A percentile compares a stretch with the other conserved stretches of the same genome.
phyloP scores from a whole-genome alignment of 2,888 invertebrate species.

The Diachrysia chrysitis region DNA sequence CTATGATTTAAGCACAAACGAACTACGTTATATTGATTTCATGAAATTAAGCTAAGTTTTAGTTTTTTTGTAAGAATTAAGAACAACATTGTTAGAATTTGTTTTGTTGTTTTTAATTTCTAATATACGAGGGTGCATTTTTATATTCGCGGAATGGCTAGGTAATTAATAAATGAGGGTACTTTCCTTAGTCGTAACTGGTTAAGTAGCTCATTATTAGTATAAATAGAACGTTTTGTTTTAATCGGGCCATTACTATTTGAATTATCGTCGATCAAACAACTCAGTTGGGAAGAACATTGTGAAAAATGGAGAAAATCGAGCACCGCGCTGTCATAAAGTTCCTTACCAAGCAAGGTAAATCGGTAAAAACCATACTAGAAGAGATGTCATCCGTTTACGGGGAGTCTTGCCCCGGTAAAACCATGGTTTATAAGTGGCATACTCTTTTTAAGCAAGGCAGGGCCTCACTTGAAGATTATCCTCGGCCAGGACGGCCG shows the following conservation, averaged over 20 bases:
- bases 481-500: background rate
- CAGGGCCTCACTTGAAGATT: slow-evolving; percentile 12
- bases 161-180: slow-evolving; percentile 7
- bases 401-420: slow-evolving; percentile 14
- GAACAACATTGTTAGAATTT: too few species aligned
- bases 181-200: background rate
- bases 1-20: too few species aligned
- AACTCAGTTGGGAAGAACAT: background rate
- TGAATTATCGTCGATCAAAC: background rate
- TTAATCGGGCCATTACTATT: background rate
- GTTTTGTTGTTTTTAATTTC: too few species aligned
- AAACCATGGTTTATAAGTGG: slow-evolving; percentile 20
- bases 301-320: background rate
- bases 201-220: background rate
- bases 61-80: too few species aligned
- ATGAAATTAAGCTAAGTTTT: too few species aligned
- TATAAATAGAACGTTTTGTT: background rate
- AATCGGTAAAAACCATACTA: background rate
- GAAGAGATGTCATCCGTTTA: slow-evolving; percentile 15
- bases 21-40: too few species aligned
- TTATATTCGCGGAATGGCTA: slow-evolving; percentile 8
- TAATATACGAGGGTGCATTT: background rate
- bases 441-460: slow-evolving; percentile 12
- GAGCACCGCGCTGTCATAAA: background rate
- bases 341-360: slow-evolving; percentile 12